These are phyloP conservation scores for Baronia brevicornis DNA, from an alignment of 2,888 invertebrate genomes.

Conservation along the genomic window DNA sequence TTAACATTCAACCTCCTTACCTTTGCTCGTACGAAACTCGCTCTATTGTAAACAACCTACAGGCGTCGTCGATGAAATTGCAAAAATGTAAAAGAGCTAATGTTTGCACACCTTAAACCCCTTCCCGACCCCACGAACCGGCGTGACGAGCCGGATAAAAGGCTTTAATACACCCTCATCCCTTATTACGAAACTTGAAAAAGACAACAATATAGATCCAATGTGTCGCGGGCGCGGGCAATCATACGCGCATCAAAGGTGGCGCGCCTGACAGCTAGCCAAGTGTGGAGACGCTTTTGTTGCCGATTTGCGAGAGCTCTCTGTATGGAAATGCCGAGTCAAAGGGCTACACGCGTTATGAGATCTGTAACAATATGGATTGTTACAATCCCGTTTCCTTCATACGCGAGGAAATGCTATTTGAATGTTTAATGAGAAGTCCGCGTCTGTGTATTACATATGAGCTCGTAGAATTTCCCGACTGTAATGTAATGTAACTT, in stretches of 20 bases:
- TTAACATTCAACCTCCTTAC: conserved; percentile 47
- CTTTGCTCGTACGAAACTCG: conserved; percentile 45
- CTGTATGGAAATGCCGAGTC: conserved; percentile 47
- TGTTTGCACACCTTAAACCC: conserved; percentile 75
- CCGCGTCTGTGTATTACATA: conserved; percentile 42
- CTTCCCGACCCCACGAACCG: conserved; percentile 67
- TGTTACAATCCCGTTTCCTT: conserved; percentile 70
- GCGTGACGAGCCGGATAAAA: conserved; percentile 76
- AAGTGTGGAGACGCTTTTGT: conserved; percentile 68
- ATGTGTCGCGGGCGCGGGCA: conserved; percentile 75
- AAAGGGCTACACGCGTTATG: conserved; percentile 70
- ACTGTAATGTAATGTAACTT: too few species aligned
- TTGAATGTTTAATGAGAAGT: conserved; percentile 68
- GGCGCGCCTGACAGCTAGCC: conserved; percentile 58
- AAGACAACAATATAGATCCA: conserved; percentile 76
- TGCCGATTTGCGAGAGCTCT: conserved; percentile 52
- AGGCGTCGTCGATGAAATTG: conserved; percentile 70
- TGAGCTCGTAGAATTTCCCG: conserved; percentile 22
- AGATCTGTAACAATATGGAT: conserved; percentile 70
- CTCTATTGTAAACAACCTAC: conserved; percentile 59
- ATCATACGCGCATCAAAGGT: conserved; percentile 75
- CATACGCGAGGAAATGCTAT: conserved; percentile 62
- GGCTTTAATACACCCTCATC: conserved; percentile 77
- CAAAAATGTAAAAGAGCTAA: conserved; percentile 76
- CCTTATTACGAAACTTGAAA: conserved; percentile 77